Conservation (phyloP, 2,797 vertebrate genomes). For the Benthosema pterotum region DNA sequence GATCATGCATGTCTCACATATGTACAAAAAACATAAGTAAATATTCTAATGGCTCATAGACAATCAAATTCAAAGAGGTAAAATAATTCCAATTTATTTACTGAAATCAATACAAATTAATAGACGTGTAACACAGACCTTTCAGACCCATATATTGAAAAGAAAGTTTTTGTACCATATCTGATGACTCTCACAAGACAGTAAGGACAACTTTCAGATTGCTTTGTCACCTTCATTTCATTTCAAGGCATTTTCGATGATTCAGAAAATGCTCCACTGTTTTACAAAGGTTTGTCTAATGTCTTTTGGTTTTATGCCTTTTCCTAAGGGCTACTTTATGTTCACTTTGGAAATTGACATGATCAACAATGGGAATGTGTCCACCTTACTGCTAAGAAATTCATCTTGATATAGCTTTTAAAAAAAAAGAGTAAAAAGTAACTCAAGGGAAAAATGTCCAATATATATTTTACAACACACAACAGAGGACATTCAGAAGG, state of each 20-base stretch:
- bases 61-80: slow-evolving; percentile 16
- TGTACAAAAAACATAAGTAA: too few relatives aligned
- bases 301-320: too few relatives aligned
- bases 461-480: slow-evolving; percentile 39
- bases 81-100: slow-evolving; percentile 66
- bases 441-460: slow-evolving; percentile 41
- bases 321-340: slow-evolving; percentile 1
- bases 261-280: slow-evolving; percentile 32
- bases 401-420: slow-evolving; percentile 39
- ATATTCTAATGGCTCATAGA: background rate
- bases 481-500: slow-evolving; percentile 26
- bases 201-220: slow-evolving; percentile 21
- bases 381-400: slow-evolving; percentile 40
- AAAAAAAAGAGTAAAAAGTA: slow-evolving; percentile 11
- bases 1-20: too few relatives aligned
- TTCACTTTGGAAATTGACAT: slow-evolving; percentile 21
- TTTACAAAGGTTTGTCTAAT: slow-evolving; percentile 13
- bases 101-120: slow-evolving; percentile 59
- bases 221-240: slow-evolving; percentile 18
- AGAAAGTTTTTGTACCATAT: slow-evolving; percentile 29
- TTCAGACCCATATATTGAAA: slow-evolving; percentile 12
- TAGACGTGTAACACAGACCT: slow-evolving; percentile 21
- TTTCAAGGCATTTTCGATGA: slow-evolving; percentile 13
- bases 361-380: slow-evolving; percentile 52
- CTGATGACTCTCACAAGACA: slow-evolving; percentile 26